These are phyloP conservation scores for Campoplex nolae DNA, from an alignment of 2,888 invertebrate genomes.

Conservation along the genomic window DNA sequence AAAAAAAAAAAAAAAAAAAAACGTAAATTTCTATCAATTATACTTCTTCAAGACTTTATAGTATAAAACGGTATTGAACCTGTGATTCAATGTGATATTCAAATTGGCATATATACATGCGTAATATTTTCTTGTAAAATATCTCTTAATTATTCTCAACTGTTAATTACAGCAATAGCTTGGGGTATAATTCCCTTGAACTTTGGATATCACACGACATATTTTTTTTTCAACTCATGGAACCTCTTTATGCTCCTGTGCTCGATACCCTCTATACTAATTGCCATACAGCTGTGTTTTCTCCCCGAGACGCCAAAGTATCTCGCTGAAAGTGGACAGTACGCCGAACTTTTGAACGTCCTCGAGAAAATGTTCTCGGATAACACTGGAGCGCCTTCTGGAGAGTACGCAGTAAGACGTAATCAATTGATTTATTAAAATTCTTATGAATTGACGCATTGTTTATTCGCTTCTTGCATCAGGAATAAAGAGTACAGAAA, in stretches of 20 bases:
- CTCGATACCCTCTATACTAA: constrained; percentile 88
- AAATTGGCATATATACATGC: neutral
- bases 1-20: neutral
- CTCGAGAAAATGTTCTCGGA: constrained; percentile 89
- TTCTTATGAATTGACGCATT: constrained; percentile 11
- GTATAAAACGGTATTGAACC: neutral
- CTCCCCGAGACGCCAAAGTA: constrained; percentile 94
- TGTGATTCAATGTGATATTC: neutral
- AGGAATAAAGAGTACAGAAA: neutral
- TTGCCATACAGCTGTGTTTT: constrained; percentile 88
- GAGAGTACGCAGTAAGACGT: constrained; percentile 78
- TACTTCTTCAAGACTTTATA: neutral
- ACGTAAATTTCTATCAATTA: neutral
- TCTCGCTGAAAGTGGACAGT: constrained; percentile 91
- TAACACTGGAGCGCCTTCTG: constrained; percentile 87
- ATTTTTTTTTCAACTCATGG: constrained; percentile 91
- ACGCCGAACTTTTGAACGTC: constrained; percentile 89
- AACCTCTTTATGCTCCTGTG: constrained; percentile 92
- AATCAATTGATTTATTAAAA: constrained; percentile 20
- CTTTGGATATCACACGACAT: constrained; percentile 86
- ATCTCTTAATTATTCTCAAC: neutral
- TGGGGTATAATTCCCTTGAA: constrained; percentile 91
- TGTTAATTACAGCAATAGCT: constrained; percentile 34
- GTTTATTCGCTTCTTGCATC: neutral
- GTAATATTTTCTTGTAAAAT: neutral